Evolutionary conservation across 2,113 vertebrate species (phyloP).

Genomic region (Tetraodon nigroviridis): DNA sequence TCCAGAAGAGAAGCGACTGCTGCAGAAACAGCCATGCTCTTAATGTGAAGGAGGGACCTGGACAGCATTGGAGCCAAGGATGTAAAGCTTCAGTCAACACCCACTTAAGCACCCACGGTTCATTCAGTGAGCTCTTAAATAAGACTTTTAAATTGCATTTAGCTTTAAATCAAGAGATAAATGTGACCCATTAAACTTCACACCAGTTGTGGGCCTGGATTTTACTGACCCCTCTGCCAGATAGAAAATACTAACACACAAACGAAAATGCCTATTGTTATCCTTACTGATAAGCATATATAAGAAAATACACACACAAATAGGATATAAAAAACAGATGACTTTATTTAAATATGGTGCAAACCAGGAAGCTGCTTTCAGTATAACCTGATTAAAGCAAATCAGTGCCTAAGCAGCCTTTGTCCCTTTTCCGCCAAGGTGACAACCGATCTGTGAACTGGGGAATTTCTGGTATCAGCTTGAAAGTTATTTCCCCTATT

Average conservation of each 20-base stretch:
- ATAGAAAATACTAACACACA: neutral
- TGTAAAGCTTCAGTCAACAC: neutral
- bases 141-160: no score
- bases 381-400: neutral
- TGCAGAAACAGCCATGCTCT: slow-evolving; percentile 11
- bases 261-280: neutral
- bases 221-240: no score
- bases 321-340: neutral
- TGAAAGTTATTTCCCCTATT: neutral
- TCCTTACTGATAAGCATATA: no score
- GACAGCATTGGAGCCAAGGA: slow-evolving; percentile 7
- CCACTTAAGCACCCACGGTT: neutral
- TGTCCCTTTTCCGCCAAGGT: neutral
- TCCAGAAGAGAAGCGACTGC: slow-evolving; percentile 41
- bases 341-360: neutral
- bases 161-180: no score
- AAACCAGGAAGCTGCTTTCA: neutral
- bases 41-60: slow-evolving; percentile 10
- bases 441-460: neutral
- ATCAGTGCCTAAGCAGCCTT: neutral
- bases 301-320: neutral
- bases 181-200: neutral
- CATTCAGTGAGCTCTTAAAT: slow-evolving; percentile 27
- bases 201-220: no score
- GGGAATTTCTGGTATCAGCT: neutral